Conservation (phyloP, 2,888 invertebrate genomes). For the Suillia variegata region DNA sequence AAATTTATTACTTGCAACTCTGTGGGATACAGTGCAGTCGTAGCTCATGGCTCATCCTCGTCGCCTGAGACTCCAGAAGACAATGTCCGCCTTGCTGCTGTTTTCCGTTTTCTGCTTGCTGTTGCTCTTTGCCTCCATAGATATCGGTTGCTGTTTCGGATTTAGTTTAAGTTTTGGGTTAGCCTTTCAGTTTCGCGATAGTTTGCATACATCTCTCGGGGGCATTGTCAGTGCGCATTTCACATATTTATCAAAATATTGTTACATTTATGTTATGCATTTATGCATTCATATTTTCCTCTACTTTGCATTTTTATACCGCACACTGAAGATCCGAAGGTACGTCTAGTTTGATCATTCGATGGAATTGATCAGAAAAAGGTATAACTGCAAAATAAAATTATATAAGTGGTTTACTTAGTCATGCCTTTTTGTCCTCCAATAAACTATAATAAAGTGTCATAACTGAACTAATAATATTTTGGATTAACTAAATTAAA, state of each 20-base stretch:
- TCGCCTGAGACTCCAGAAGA: neutral
- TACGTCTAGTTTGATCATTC: too few relatives aligned
- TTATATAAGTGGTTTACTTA: too few relatives aligned
- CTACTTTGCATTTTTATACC: constrained; percentile 32
- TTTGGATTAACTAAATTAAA: too few relatives aligned
- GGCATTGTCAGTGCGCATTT: constrained; percentile 25
- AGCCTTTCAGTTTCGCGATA: neutral
- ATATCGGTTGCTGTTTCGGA: neutral
- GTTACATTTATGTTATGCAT: constrained; percentile 39
- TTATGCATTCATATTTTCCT: constrained; percentile 8
- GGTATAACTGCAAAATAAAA: too few relatives aligned
- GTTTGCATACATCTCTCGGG: neutral
- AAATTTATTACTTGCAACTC: constrained; percentile 52
- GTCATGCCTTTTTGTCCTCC: too few relatives aligned
- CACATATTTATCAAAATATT: constrained; percentile 46
- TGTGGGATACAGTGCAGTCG: constrained; percentile 26
- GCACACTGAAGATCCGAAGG: too few relatives aligned
- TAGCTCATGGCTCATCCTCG: neutral
- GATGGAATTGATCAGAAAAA: too few relatives aligned
- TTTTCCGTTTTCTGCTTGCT: constrained; percentile 3
- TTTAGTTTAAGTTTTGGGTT: neutral
- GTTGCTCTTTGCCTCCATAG: constrained; percentile 8
- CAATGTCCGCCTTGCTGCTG: neutral
- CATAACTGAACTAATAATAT: too few relatives aligned
- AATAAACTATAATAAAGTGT: too few relatives aligned